Evolutionary conservation across 2,113 vertebrate genomes (phyloP), one percentile per base, ranked within the genome.

Genomic region (Cololabis saira): DNA sequence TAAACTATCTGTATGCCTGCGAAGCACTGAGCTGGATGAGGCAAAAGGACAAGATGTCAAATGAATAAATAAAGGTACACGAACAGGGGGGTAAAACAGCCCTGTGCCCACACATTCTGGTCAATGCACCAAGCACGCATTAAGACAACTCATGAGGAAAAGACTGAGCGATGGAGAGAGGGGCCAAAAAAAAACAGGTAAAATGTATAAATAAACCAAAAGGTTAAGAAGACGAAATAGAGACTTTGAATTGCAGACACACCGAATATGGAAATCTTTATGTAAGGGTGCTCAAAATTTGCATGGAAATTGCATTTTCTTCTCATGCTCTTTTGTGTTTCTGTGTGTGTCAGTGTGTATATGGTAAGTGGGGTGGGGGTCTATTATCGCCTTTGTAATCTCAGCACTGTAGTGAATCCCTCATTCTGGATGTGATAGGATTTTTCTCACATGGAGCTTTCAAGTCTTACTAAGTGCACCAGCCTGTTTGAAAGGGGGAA

Each of bases 251-350:
- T 80, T 49, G 30, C 71, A 58, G 65, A 81, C 81, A 75, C 64
- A 54, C 63, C 52, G 73, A 86, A 78, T 86, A 87, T 84, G 78
- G 82, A 89, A 87, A 86, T 87, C 14, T 84, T 82, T 76, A 75
- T 82, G 65, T 69, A 74, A 74, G 75, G 80, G 78, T 86, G 50
- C 63, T 74, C 61, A 72, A 57, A 80, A 92, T 93, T 89, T 92
- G 91, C 89, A 93, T 92, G 70, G 83, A 93, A 91, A 92, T 91
- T 89, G 84, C 84, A 87, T 91, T 86, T 85, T 64, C 66, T 47
- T 71, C 66, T 59, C 24, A 74, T 73, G 70, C 42, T 88, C 76
- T 74, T 69, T 74, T 72, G 45, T 72, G 50, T 68, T 52, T 76
- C 12, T 66, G 57, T 69, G 45, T 72, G 50, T 67, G 55, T 76